A percentile compares a stretch with the other conserved stretches of the same genome.
Evolutionary conservation across 1,140 invertebrate genomes (phyloP).

Genomic region (Drosophila athabasca): DNA sequence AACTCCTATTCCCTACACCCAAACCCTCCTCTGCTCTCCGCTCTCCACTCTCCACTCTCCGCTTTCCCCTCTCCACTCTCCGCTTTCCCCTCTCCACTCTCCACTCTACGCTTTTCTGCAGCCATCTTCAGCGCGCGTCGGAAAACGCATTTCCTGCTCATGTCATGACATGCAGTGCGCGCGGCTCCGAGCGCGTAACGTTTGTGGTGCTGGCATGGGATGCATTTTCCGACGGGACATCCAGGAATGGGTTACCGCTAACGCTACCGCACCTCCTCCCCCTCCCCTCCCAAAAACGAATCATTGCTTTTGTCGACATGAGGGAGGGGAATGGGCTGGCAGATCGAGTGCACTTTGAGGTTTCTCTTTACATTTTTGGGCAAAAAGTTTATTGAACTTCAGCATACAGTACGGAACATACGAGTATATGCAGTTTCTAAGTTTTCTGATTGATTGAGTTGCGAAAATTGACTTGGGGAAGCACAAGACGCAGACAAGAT

Average conservation of each 20-base stretch:
- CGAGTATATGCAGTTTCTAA: neutral
- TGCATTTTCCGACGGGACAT: neutral
- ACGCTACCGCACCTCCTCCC: too few species aligned
- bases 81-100: too few species aligned
- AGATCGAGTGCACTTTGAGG: too few species aligned
- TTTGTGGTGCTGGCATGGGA: constrained; percentile 1
- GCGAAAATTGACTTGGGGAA: constrained; percentile 2
- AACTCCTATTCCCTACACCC: constrained; percentile 20
- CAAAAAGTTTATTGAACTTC: constrained; percentile 28
- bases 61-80: too few species aligned
- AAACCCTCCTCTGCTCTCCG: neutral
- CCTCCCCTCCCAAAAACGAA: constrained; percentile 10
- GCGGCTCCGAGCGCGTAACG: constrained; percentile 39
- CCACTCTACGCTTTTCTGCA: neutral
- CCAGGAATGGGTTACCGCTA: constrained; percentile 18
- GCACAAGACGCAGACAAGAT: neutral
- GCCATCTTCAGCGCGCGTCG: constrained; percentile 45
- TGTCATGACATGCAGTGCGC: constrained; percentile 64
- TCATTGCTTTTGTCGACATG: constrained; percentile 49
- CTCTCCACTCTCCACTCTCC: too few species aligned
- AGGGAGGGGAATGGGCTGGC: neutral
- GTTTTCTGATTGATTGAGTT: constrained; percentile 33
- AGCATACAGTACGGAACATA: neutral
- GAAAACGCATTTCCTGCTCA: constrained; percentile 80
- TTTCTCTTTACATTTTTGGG: constrained; percentile 8